Base-by-base conservation (phyloP, 2,888 invertebrate species). In the Boloria euphrosyne region DNA sequence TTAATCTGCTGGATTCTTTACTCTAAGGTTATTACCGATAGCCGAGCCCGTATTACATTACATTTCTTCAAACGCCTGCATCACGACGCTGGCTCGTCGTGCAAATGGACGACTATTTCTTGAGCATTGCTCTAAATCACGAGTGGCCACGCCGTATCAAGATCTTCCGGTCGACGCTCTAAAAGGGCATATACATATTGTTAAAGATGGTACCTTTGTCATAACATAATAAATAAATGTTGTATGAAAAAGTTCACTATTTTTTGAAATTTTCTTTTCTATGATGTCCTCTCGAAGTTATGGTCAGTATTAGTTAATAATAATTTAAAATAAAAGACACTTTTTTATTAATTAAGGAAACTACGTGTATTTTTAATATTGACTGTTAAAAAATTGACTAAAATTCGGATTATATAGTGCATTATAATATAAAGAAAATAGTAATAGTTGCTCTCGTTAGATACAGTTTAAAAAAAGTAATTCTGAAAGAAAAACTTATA, bases 81-180 rank as follows among this genome's bases (percentile, higher is more conserved):
- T 81, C 82, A 81, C 80, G 82, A 81, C 70, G 73, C 73, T 59
- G 58, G 74, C 74, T 75, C 80, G 76, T 81, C 84, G 84, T 83
- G 85, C 83, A 85, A 87, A 87, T 85, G 82, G 85, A 83, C 83
- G 82, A 76, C 84, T 78, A 86, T 84, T 86, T 80, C 83, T 83
- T 83, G 84, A 79, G 84, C 82, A 84, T 85, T 86, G 86, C 85
- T 84, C 86, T 87, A 86, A 87, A 88, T 86, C 87, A 87, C 85
- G 83, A 83, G 83, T 81, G 80, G 80, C 76, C 74, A 74, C 67
- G 77, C 80, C 78, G 84, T 85, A 87, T 88, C 87, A 86, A 87
- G 88, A 88, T 87, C 78, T 78, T 71, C 68, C 80, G 80, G 81
- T 77, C 80, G 79, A 76, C 79, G 81, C 76, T 80, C 81, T 78